These are phyloP conservation scores for Pseudorhombus dupliciocellatus DNA, from an alignment of 2,113 vertebrate genomes.

Conservation along the genomic window DNA sequence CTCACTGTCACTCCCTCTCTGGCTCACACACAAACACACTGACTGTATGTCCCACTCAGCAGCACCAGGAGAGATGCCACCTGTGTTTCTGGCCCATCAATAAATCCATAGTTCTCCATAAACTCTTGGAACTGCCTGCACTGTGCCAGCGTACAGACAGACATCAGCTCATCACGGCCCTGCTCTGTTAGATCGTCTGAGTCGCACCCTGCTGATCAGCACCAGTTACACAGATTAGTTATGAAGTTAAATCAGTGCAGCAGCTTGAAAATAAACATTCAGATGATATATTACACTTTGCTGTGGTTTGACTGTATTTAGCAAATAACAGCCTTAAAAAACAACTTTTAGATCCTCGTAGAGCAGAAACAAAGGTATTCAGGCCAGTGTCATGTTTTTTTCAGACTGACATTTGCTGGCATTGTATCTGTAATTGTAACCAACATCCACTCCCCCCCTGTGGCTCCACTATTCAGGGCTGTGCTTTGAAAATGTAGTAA, in stretches of 20 bases:
- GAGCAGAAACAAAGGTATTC: conserved; percentile 5
- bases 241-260: not conserved
- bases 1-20: not conserved
- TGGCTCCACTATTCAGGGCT: conserved; percentile 48
- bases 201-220: too few species aligned
- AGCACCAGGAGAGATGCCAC: not conserved
- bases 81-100: not conserved
- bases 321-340: not conserved
- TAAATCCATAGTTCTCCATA: not conserved
- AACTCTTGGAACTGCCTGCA: not conserved
- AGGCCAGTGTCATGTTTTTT: conserved; percentile 39
- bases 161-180: not conserved
- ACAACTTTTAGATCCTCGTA: not conserved
- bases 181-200: too few species aligned
- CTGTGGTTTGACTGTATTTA: not conserved
- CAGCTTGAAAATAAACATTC: not conserved
- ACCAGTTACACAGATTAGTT: too few species aligned
- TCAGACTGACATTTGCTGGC: conserved; percentile 59
- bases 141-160: not conserved
- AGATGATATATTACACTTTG: too few species aligned
- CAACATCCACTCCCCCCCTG: conserved; percentile 50
- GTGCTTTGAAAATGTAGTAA: conserved; percentile 63
- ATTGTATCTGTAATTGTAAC: conserved; percentile 52
- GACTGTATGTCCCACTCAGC: not conserved
- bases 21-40: not conserved